Evolutionary conservation across 2,113 vertebrate species (phyloP).

Genomic region (Petrocephalus microphthalmus): DNA sequence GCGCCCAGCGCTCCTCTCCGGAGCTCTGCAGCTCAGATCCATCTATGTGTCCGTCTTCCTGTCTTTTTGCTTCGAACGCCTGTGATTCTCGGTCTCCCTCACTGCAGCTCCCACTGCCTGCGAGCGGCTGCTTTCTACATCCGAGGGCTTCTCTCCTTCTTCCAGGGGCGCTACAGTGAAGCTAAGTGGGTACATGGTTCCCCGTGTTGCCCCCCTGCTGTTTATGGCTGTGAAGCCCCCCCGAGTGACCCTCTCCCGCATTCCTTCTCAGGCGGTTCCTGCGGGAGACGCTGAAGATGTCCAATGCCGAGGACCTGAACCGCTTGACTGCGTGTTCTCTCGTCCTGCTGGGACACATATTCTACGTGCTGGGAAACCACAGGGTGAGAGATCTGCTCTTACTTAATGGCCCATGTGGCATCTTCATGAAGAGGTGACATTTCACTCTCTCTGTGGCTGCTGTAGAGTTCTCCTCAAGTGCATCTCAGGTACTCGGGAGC

Average conservation of each 20-base stretch:
- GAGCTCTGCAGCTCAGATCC: background rate
- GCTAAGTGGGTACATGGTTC: slow-evolving; percentile 76
- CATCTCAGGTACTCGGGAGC: background rate
- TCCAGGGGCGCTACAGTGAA: slow-evolving; percentile 96
- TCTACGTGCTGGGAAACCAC: slow-evolving; percentile 95
- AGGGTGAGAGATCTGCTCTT: slow-evolving; percentile 63
- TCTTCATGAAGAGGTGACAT: no score
- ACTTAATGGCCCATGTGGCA: background rate
- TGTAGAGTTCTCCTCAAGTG: background rate
- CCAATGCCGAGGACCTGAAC: slow-evolving; percentile 93
- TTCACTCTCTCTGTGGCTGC: background rate
- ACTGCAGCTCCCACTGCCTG: slow-evolving; percentile 83
- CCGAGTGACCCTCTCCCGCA: background rate
- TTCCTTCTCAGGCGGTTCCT: slow-evolving; percentile 72
- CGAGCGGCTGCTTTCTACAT: slow-evolving; percentile 95
- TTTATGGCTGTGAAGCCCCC: background rate
- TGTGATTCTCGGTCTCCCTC: background rate
- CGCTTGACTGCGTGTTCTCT: slow-evolving; percentile 92
- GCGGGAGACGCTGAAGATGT: slow-evolving; percentile 97
- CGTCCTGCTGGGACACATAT: slow-evolving; percentile 94
- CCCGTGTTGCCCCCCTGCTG: background rate
- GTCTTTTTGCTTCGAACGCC: background rate
- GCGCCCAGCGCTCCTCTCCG: background rate
- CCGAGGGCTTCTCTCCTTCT: slow-evolving; percentile 94
- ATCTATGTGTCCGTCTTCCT: background rate